phyloP scores from a whole-genome alignment of 2,888 invertebrate species.

The Heliconius erato region DNA sequence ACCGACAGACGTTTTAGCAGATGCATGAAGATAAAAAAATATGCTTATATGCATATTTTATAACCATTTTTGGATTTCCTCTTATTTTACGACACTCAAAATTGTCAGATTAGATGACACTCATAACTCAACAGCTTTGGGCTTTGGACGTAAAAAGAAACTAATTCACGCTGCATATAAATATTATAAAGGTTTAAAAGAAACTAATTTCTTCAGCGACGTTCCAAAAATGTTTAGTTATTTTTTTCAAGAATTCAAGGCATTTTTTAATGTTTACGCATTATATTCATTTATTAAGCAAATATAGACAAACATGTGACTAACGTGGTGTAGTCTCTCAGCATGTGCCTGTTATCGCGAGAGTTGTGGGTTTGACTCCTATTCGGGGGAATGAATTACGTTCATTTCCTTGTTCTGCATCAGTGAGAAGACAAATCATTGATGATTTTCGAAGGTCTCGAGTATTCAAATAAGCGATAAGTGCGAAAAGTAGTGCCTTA shows the following conservation, averaged over 20 bases:
- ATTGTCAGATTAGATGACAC: conserved; percentile 8
- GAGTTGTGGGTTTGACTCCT: too few species aligned
- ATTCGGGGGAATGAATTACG: too few species aligned
- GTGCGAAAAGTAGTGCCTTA: neutral
- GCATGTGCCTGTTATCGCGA: too few species aligned
- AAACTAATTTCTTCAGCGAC: neutral
- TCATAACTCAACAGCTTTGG: conserved; percentile 28
- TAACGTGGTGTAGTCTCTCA: too few species aligned
- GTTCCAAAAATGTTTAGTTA: neutral
- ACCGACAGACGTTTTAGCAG: neutral
- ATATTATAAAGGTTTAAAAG: neutral
- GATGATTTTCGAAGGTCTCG: too few species aligned
- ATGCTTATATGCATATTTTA: conserved; percentile 6
- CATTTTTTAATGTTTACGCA: too few species aligned
- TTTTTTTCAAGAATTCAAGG: too few species aligned
- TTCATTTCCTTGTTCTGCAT: too few species aligned
- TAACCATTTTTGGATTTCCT: neutral
- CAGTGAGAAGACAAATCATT: too few species aligned
- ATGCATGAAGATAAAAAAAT: neutral
- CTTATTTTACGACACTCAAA: neutral
- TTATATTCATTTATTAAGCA: too few species aligned
- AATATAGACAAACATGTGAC: too few species aligned
- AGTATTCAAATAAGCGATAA: neutral
- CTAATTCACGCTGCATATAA: conserved; percentile 7
- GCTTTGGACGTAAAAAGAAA: conserved; percentile 3